Evolutionary conservation across 2,797 vertebrate genomes (phyloP), one percentile per base, ranked within the genome.

Genomic region (Vultur gryphus): DNA sequence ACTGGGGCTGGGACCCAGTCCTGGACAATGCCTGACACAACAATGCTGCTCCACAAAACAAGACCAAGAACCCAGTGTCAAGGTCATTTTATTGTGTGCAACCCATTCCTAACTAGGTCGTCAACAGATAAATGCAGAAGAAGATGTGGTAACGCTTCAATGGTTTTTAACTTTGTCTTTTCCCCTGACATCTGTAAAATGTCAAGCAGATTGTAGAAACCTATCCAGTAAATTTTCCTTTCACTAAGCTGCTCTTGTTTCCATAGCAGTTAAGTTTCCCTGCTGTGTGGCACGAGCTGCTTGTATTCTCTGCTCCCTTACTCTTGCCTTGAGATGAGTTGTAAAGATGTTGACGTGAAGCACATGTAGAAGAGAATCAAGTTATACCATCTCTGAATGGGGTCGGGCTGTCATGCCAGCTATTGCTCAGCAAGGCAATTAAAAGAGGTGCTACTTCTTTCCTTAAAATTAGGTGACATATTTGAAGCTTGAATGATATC

Each of bases 221-320:
- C 75, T 76, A 70, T 52, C 48, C 35, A 71, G 65, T 78, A 85
- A 91, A 93, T 61, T 95, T 72, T 93, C 33, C 25, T 84, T 67
- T 70, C 5, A 0, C 81, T 80, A 55, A 80, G 54, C 46, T 95
- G 69, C 28, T 89, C 75, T 79, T 52, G 88, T 97, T 96, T 95
- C 94, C 86, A 93, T 93, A 91, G 90, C 84, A 97, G 86, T 93
- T 89, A 61, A 1, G 2, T 83, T 85, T 94, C 82, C 75, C 83
- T 90, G 77, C 90, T 92, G 86, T 54, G 67, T 65, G 75, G 59
- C 83, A 95, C 57, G 64, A 93, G 41, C 19, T 95, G 89, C 49
- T 67, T 89, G 44, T 54, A 80, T 78, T 89, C 67, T 83, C 84
- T 89, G 44, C 69, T 93, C 33, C 46, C 46, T 91, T 37, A 44